Evolutionary conservation across 2,113 vertebrate species (phyloP).

Genomic region (Arothron firmamentum): DNA sequence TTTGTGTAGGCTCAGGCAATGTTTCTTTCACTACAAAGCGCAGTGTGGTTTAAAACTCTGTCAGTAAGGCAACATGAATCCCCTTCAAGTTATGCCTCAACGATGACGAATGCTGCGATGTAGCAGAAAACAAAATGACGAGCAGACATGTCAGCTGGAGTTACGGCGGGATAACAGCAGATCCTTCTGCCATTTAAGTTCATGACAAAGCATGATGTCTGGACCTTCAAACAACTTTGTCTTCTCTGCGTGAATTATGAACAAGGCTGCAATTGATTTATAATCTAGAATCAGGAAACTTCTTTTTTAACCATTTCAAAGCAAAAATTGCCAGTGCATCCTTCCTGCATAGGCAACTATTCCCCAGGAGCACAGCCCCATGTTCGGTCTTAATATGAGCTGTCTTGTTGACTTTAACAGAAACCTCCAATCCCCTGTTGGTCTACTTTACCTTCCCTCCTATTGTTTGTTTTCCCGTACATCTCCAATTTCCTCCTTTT

Average conservation of each 20-base stretch:
- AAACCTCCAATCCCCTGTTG: constrained; percentile 35
- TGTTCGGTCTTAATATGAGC: constrained; percentile 41
- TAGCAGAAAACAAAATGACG: constrained; percentile 30
- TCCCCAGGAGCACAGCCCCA: constrained; percentile 30
- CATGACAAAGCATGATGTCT: constrained; percentile 17
- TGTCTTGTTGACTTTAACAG: constrained; percentile 31
- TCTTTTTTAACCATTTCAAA: constrained; percentile 20
- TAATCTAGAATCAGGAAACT: constrained; percentile 13
- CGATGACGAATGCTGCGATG: constrained; percentile 38
- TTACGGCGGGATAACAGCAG: constrained; percentile 12
- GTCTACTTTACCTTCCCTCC: constrained; percentile 16
- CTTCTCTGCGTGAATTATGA: constrained; percentile 14
- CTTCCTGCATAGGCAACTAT: constrained; percentile 18
- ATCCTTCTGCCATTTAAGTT: constrained; percentile 23
- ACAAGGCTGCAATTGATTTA: constrained; percentile 32
- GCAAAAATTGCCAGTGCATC: constrained; percentile 11
- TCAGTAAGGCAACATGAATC: constrained; percentile 28
- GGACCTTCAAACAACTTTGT: constrained; percentile 23
- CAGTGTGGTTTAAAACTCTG: constrained; percentile 15
- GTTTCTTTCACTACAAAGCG: constrained; percentile 1
- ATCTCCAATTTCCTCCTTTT: constrained; percentile 16
- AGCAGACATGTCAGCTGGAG: constrained; percentile 33
- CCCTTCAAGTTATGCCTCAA: constrained; percentile 27
- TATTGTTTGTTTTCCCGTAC: constrained; percentile 6
- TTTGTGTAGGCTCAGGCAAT: constrained; percentile 2